Conservation (phyloP, 2,797 vertebrate species). For the Chaetophractus vellerosus region DNA sequence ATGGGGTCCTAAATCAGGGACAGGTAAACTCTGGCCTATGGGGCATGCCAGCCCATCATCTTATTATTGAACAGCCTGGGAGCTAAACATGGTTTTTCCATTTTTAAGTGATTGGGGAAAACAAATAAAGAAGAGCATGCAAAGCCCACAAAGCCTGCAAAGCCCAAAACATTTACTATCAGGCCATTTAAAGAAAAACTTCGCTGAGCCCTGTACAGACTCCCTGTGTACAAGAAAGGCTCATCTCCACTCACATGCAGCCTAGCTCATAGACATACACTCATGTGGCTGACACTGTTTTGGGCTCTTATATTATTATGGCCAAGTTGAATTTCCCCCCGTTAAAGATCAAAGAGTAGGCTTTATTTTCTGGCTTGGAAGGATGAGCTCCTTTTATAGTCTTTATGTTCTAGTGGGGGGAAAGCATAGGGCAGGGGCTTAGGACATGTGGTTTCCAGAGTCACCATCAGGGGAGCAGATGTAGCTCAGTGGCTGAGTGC, state of each 20-base stretch:
- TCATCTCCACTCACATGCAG: neutral
- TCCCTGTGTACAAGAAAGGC: neutral
- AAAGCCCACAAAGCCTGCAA: neutral
- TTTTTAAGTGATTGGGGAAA: constrained; percentile 26
- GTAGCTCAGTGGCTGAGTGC: too few relatives aligned
- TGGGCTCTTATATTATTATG: neutral
- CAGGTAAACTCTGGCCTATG: neutral
- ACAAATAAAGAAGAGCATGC: neutral
- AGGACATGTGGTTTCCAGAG: neutral
- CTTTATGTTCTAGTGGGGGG: neutral
- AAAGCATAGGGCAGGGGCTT: neutral
- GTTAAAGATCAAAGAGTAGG: neutral
- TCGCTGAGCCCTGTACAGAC: neutral
- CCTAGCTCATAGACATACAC: neutral
- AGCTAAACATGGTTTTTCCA: neutral
- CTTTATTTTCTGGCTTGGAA: neutral
- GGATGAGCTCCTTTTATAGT: neutral
- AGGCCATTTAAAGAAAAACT: neutral
- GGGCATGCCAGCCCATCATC: neutral
- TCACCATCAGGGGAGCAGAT: neutral
- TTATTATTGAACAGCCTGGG: neutral
- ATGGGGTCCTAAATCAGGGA: neutral
- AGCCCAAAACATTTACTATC: neutral
- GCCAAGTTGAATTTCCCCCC: neutral
- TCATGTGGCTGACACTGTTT: neutral